Percentiles rank a stretch among this genome's conserved stretches.
Conservation (phyloP, 2,113 vertebrate species). For the Furnarius figulus region DNA sequence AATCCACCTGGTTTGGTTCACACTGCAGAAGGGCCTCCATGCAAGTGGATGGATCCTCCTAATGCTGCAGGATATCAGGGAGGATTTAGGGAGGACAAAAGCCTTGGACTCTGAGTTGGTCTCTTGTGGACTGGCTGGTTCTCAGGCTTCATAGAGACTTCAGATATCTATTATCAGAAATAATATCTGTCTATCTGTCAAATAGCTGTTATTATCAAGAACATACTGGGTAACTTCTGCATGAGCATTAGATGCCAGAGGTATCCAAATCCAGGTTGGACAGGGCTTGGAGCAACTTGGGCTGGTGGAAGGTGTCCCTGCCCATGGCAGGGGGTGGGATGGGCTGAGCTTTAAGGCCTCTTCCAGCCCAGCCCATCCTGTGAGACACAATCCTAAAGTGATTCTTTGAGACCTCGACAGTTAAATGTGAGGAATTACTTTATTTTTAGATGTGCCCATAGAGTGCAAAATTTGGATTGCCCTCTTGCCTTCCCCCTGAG, state of each 20-base stretch:
- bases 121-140: background rate
- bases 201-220: background rate
- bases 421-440: background rate
- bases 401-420: background rate
- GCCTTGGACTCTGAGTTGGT: background rate
- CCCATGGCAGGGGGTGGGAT: background rate
- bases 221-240: background rate
- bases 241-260: background rate
- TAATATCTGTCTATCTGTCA: no score
- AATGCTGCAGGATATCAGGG: background rate
- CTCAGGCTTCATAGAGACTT: background rate
- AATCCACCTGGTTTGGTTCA: background rate
- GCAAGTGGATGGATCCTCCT: background rate
- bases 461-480: background rate
- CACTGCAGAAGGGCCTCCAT: rapidly evolving
- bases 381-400: background rate
- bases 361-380: background rate
- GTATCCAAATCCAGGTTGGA: no score
- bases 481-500: background rate
- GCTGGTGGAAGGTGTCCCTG: background rate
- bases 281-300: background rate
- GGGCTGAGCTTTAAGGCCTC: background rate
- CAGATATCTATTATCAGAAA: no score
- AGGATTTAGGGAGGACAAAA: background rate
- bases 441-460: background rate